Base-by-base conservation (phyloP, 2,797 vertebrate species). In the Tokudaia tokunoshimensis region DNA sequence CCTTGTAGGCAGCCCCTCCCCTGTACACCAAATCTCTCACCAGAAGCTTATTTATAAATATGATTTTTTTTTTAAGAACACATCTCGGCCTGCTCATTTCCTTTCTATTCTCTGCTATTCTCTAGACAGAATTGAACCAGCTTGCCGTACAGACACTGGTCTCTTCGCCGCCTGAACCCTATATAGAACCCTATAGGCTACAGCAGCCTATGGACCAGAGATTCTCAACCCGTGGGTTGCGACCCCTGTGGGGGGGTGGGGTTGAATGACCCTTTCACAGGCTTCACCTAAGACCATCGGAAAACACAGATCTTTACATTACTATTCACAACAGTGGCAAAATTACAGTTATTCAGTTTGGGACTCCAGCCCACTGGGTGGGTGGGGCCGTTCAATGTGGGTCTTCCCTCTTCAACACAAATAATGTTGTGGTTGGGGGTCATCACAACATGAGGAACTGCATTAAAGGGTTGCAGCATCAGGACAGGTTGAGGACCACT, bases 11-110 rank as follows among this genome's bases (percentile, higher is more conserved):
- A 34, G 37, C 37, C 34, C 37, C 22, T 17, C n/a, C 74, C 34
- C 3, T 2, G 31, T 5, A 26, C 5, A 20, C 6, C 76, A 78
- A 31, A 15, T 20, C 80, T 26, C 75, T 61, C n/a, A 44, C 37
- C 57, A 44, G 50, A 74, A 67, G 26, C 13, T 55, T 47, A 37
- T 61, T 61, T 76, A 6, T 84, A 86, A 61, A n/a, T 61, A 72
- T 75, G 41, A 82, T 83, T 95, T 75, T 89, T 20, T 86, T 95
- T 74, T 89, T 20, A 20, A 67, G 37, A 44, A 80, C 26, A 22
- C 5, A 26, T 59, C 22, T 59, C 0, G 8, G 1, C n/a, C 37
- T 26, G 20, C 29, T 61, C 57, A 6, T 17, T 22, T n/a, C 31
- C 6, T 11, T 67, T n/a, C 4, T 26, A 13, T 67, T 47, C 44